Percentiles rank a stretch among this genome's conserved stretches.
phyloP scores from a whole-genome alignment of 2,113 vertebrate genomes.

The Zosterops pallidus region DNA sequence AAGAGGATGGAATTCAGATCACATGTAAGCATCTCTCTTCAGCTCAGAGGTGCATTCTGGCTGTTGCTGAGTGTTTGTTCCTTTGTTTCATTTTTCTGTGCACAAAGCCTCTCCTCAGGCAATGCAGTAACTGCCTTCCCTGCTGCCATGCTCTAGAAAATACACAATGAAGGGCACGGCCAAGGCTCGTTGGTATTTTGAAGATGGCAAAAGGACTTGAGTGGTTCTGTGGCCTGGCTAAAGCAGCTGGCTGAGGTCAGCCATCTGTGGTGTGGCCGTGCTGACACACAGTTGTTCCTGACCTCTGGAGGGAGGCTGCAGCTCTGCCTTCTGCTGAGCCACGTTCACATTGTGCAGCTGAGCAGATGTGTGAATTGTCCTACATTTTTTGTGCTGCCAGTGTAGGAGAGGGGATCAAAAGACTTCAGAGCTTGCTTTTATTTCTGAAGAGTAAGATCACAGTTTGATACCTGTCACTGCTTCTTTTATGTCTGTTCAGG shows the following conservation, averaged over 20 bases:
- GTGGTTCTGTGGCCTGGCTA: neutral
- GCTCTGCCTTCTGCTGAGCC: neutral
- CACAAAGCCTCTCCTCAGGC: neutral
- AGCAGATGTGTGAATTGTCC: neutral
- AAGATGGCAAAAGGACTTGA: neutral
- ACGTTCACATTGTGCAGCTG: accelerated
- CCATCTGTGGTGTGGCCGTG: neutral
- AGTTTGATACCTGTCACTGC: slow-evolving; percentile 3
- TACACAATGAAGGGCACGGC: accelerated
- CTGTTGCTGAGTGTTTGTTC: neutral
- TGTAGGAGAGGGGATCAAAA: neutral
- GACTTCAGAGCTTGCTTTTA: neutral
- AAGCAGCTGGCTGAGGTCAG: neutral
- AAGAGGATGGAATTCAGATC: neutral
- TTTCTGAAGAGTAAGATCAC: slow-evolving; percentile 22
- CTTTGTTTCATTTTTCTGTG: neutral
- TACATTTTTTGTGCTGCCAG: neutral
- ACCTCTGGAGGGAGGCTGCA: neutral
- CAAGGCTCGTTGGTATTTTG: neutral
- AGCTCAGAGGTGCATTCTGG: neutral
- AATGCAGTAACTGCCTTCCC: neutral
- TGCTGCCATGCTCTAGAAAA: neutral
- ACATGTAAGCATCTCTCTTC: neutral
- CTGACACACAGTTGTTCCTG: neutral
- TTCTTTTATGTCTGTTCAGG: slow-evolving; percentile 25